Evolutionary conservation across 2,113 vertebrate genomes (phyloP).

Genomic region (Stegostoma tigrinum): DNA sequence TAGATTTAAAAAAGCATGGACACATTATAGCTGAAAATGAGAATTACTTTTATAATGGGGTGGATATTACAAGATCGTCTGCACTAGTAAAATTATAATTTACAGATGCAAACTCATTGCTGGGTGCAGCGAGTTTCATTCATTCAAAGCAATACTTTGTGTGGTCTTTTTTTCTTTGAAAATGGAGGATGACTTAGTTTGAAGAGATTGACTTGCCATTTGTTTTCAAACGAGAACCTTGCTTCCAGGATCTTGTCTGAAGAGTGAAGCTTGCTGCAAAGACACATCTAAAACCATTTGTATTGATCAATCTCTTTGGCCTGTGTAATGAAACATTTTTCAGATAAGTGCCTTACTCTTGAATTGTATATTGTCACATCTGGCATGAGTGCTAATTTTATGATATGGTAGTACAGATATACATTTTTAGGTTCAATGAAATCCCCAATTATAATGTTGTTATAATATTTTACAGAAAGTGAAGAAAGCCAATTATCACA

Average conservation of each 20-base stretch:
- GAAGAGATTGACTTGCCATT: neutral
- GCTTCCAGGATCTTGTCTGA: neutral
- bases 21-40: neutral
- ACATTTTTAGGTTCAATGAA: neutral
- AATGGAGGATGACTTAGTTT: neutral
- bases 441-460: neutral
- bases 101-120: neutral
- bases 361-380: neutral
- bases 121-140: neutral
- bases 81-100: neutral
- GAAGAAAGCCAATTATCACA: neutral
- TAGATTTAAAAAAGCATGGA: slow-evolving; percentile 8
- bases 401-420: neutral
- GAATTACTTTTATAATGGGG: neutral
- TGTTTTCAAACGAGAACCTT: neutral
- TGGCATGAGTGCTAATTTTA: neutral
- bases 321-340: neutral
- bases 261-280: neutral
- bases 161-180: neutral
- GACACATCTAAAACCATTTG: neutral
- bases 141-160: neutral
- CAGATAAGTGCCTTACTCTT: neutral
- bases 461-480: neutral
- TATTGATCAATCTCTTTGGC: neutral
- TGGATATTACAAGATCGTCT: neutral